phyloP scores from a whole-genome alignment of 2,797 vertebrate species.

The Adelosebastes latens region DNA sequence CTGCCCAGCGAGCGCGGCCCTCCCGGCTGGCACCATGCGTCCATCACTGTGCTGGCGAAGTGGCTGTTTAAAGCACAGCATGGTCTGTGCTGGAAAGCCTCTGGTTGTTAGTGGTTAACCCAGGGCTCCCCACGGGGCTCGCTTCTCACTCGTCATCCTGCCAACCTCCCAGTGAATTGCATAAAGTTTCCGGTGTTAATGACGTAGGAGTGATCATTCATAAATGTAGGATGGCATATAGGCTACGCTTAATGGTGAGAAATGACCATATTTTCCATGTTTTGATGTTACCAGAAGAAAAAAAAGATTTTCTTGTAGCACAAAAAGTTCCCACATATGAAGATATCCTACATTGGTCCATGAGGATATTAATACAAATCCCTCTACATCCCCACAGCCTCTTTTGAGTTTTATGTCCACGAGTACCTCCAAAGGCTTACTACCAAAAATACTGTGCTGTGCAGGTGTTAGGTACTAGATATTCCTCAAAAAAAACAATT shows the following conservation, averaged over 20 bases:
- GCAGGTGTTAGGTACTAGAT: not conserved
- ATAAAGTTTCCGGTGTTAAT: conserved; percentile 66
- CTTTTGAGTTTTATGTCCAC: not conserved
- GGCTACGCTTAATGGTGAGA: conserved; percentile 39
- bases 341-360: not conserved
- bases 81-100: conserved; percentile 70
- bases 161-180: conserved; percentile 62
- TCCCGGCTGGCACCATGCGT: conserved; percentile 68
- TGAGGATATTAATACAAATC: not conserved
- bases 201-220: conserved; percentile 62
- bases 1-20: conserved; percentile 51
- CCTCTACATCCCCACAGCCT: not conserved
- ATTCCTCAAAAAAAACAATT: not conserved
- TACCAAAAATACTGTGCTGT: not conserved
- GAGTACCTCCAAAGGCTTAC: not conserved
- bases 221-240: conserved; percentile 40
- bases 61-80: conserved; percentile 61
- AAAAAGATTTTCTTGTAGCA: conserved; percentile 6
- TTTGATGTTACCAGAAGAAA: conserved; percentile 35
- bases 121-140: conserved; percentile 54
- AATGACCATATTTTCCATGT: conserved; percentile 57
- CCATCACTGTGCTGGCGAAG: conserved; percentile 66
- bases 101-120: conserved; percentile 78
- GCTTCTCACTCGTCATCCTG: conserved; percentile 61
- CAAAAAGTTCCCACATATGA: not conserved